Conservation (phyloP, 2,113 vertebrate species). For the Garra rufa region DNA sequence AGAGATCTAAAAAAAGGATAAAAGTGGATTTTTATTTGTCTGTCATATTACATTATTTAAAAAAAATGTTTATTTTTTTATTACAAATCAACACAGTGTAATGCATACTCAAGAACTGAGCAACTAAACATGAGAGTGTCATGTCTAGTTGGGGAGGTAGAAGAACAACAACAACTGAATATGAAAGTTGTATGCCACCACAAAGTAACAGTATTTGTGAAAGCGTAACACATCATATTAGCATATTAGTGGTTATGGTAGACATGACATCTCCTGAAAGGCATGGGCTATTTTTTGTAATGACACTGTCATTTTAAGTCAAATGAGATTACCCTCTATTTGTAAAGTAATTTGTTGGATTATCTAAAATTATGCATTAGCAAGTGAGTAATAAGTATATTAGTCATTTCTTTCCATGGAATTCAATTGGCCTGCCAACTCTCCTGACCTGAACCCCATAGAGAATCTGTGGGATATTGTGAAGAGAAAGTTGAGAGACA, state of each 20-base stretch:
- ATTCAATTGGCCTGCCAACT: no score
- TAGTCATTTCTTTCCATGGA: neutral
- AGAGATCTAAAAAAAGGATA: neutral
- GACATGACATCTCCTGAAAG: conserved; percentile 16
- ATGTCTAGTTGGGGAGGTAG: neutral
- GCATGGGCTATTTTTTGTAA: neutral
- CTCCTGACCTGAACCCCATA: no score
- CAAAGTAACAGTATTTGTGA: conserved; percentile 16
- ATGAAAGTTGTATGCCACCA: neutral
- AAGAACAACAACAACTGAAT: conserved; percentile 13
- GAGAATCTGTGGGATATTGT: no score
- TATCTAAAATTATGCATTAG: neutral
- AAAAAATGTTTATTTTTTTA: no score
- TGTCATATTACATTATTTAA: neutral
- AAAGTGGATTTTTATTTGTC: neutral
- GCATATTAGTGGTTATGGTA: conserved; percentile 27
- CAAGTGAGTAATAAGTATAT: neutral
- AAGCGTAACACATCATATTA: conserved; percentile 19
- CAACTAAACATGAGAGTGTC: neutral
- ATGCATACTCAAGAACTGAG: conserved; percentile 5
- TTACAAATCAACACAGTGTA: neutral
- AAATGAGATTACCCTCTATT: neutral
- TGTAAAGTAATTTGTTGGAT: neutral
- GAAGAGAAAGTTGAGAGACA: no score
- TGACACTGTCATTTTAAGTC: neutral